Evolutionary conservation across 64 coral and sea anemone species (phyloP), one percentile per base, ranked within the genome.

Genomic region (Exaiptasia diaphana): DNA sequence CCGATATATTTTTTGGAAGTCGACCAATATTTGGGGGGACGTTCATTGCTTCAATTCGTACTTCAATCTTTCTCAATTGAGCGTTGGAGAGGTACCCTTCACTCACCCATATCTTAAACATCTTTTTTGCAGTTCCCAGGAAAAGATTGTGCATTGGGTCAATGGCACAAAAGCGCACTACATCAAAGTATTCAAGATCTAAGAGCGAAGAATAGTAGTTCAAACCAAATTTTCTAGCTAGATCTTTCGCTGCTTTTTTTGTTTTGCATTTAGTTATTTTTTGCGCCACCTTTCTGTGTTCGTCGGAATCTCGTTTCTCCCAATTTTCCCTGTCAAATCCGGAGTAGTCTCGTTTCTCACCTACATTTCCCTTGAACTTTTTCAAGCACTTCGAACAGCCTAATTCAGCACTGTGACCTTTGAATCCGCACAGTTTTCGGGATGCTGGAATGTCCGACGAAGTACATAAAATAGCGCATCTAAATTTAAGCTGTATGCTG

Each of bases 121-220:
- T 41, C 22, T 83, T 58, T 44, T 83, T 90, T 1, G 77, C 88
- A 23, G 71, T 90, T 15, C 79, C 61, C 32, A 83, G 79, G 15
- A 67, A 88, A 11, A 88, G 65, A 78, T 90, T 90, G 29, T 90
- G 88, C 88, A 88, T 79, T 3, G 85, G 85, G 44, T 78, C 75
- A 38, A 78, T 78, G 32, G 45, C 38, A 78, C 45, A 46, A 53
- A 83, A 83, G 1, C 67, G 18, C 22, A 88, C 76, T 57, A 64
- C 57, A 53, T 73, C 68, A 73, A 83, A 83, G 41, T 78, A 87
- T 53, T 48, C 57, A 32, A 87, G 73, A 65, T 55, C 33, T 34
- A 65, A 69, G 11, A 78, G 64, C 24, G 60, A 53, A 17, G 56
- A 75, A 27, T 55, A 61, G 32, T 61, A 90, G 25, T 75, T 82